These are phyloP conservation scores for Buphagus erythrorhynchus DNA, from an alignment of 2,797 vertebrate genomes.

Conservation along the genomic window DNA sequence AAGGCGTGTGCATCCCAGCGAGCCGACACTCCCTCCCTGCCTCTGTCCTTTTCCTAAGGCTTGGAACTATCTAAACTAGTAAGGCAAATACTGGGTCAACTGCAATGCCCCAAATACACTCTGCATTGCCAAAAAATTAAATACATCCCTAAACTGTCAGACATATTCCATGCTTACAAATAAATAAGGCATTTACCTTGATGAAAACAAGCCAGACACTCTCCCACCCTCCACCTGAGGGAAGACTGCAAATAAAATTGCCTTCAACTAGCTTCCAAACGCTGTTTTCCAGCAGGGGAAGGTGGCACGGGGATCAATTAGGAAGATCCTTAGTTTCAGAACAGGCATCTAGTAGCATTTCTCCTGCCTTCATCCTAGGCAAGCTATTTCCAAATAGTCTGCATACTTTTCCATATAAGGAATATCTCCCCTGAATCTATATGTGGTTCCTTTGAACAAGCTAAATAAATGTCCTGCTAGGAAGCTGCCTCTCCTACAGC, in stretches of 20 bases:
- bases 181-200: not conserved
- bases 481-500: constrained; percentile 52
- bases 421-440: constrained; percentile 80
- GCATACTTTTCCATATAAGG: constrained; percentile 89
- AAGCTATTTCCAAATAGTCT: constrained; percentile 80
- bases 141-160: not conserved
- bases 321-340: not conserved
- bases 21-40: not conserved
- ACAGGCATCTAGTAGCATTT: constrained; percentile 43
- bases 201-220: not conserved
- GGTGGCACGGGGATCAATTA: not conserved
- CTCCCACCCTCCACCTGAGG: not conserved
- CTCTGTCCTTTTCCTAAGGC: not conserved
- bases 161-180: not conserved
- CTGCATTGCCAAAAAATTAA: not conserved
- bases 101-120: not conserved
- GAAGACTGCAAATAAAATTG: not conserved
- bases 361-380: constrained; percentile 61
- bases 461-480: constrained; percentile 71
- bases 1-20: not conserved
- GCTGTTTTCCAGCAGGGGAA: constrained; percentile 18
- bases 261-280: not conserved
- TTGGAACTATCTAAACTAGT: constrained; percentile 7
- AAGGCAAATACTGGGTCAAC: not conserved
- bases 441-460: constrained; percentile 75